Evolutionary conservation across 1,140 invertebrate species (phyloP).

Genomic region (Scaptomyza montana): DNA sequence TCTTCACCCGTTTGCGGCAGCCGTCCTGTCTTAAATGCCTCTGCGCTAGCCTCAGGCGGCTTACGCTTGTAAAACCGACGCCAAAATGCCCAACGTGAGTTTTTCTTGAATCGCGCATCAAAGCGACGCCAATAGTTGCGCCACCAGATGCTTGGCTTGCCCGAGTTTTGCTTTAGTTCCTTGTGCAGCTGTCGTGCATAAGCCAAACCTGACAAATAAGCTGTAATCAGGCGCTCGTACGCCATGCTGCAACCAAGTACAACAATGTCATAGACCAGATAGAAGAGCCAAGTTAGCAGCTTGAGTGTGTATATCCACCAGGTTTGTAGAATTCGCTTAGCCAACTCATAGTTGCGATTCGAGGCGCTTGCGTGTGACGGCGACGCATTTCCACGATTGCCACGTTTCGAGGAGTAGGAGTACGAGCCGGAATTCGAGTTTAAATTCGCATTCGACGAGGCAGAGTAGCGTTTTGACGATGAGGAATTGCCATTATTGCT

Average conservation of each 20-base stretch:
- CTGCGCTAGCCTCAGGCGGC: slow-evolving; percentile 56
- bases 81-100: slow-evolving; percentile 80
- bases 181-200: slow-evolving; percentile 70
- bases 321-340: slow-evolving; percentile 70
- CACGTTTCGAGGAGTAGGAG: slow-evolving; percentile 74
- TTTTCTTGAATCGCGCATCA: slow-evolving; percentile 77
- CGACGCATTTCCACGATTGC: slow-evolving; percentile 58
- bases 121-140: slow-evolving; percentile 74
- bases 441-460: slow-evolving; percentile 65
- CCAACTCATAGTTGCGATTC: slow-evolving; percentile 77
- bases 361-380: slow-evolving; percentile 58
- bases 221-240: slow-evolving; percentile 85
- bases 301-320: slow-evolving; percentile 89
- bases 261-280: slow-evolving; percentile 90
- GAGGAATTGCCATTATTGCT: slow-evolving; percentile 73
- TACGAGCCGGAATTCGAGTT: slow-evolving; percentile 68
- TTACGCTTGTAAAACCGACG: slow-evolving; percentile 77
- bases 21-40: slow-evolving; percentile 83
- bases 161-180: slow-evolving; percentile 79
- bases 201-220: slow-evolving; percentile 56
- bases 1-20: slow-evolving; percentile 95
- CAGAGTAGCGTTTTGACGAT: slow-evolving; percentile 79
- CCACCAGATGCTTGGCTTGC: slow-evolving; percentile 79
- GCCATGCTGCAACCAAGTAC: slow-evolving; percentile 90
- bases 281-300: slow-evolving; percentile 89